A percentile compares a stretch with the other conserved stretches of the same genome.
Conservation (phyloP, 1,140 invertebrate species). For the Drosophila kanapiae region DNA sequence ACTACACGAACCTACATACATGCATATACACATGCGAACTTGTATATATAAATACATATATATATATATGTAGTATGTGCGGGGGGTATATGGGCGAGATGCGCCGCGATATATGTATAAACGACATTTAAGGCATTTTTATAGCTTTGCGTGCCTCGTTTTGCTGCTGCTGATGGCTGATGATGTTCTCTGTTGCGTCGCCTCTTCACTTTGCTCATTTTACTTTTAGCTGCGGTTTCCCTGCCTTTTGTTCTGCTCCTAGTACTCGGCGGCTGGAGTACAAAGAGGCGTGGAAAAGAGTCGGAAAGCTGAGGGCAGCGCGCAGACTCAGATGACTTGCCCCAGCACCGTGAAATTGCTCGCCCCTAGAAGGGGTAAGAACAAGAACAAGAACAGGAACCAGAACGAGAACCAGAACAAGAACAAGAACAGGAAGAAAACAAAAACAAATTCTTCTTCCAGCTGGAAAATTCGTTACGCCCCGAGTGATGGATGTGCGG, state of each 20-base stretch:
- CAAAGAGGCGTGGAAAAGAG: conserved; percentile 28
- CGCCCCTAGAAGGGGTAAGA: conserved; percentile 8
- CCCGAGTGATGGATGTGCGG: conserved; percentile 34
- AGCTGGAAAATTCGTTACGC: conserved; percentile 61
- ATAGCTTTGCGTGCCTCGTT: conserved; percentile 67
- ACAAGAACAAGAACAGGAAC: neutral
- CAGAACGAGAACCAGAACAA: neutral
- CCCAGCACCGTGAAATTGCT: conserved; percentile 17
- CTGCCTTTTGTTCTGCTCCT: conserved; percentile 30
- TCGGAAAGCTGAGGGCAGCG: conserved; percentile 43
- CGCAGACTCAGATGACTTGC: conserved; percentile 58
- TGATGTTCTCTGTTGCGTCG: conserved; percentile 45
- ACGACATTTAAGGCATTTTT: conserved; percentile 80
- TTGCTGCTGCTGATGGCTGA: conserved; percentile 12
- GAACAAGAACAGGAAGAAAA: conserved; percentile 10
- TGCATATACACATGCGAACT: neutral
- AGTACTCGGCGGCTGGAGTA: conserved; percentile 13
- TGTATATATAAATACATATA: neutral
- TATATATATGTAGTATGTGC: conserved; percentile 2
- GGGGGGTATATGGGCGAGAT: conserved; percentile 32
- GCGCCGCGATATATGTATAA: conserved; percentile 39
- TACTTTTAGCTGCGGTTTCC: conserved; percentile 46
- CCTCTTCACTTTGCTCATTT: conserved; percentile 54
- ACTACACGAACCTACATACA: conserved; percentile 8
- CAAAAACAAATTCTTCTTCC: conserved; percentile 21